Evolutionary conservation across 2,888 invertebrate genomes (phyloP).

Genomic region (Xanthia togata): DNA sequence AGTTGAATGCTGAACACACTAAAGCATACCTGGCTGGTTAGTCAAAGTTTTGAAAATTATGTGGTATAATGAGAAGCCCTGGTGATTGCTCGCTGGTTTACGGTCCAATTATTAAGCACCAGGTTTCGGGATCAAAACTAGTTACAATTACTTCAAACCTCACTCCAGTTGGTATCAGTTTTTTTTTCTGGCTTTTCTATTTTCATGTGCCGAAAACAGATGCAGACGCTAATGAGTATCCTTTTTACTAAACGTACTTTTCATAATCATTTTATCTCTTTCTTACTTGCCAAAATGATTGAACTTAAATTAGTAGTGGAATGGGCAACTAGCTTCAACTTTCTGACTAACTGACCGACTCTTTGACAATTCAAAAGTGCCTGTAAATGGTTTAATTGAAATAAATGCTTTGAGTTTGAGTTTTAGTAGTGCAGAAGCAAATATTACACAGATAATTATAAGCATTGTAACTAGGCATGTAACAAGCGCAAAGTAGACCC

Average conservation of each 20-base stretch:
- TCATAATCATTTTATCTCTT: too few species aligned
- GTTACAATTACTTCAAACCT: not conserved
- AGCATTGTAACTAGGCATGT: constrained; percentile 32
- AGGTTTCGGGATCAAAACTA: not conserved
- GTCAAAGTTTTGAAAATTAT: constrained; percentile 17
- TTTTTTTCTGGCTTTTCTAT: too few species aligned
- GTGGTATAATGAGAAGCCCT: not conserved
- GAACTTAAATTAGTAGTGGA: not conserved
- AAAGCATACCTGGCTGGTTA: constrained; percentile 16
- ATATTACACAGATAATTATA: constrained; percentile 41
- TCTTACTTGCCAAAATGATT: too few species aligned
- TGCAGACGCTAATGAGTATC: not conserved
- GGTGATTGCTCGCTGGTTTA: not conserved
- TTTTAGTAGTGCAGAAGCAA: constrained; percentile 18
- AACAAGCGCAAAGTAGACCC: constrained; percentile 53
- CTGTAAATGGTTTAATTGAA: too few species aligned
- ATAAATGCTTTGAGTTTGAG: too few species aligned
- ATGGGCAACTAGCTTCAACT: too few species aligned
- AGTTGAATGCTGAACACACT: constrained; percentile 24
- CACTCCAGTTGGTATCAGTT: not conserved
- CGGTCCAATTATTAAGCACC: not conserved
- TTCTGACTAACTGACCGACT: too few species aligned
- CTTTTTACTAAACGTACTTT: too few species aligned
- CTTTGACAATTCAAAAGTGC: too few species aligned
- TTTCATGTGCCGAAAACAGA: not conserved